These are phyloP conservation scores for Apodemia mormo DNA, from an alignment of 2,888 invertebrate species.

Conservation along the genomic window DNA sequence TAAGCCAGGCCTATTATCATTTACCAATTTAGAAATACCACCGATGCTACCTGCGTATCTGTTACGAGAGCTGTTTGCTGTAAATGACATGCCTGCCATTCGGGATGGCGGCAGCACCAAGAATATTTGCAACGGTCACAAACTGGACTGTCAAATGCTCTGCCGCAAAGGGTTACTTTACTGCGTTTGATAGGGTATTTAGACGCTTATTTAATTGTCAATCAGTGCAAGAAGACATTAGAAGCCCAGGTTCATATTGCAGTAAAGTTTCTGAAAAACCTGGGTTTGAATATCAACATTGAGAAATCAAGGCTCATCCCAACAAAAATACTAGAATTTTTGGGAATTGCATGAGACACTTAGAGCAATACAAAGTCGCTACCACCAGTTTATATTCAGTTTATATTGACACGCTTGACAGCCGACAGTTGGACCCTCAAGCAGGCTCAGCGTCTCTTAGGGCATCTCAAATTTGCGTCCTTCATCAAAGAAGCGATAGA, in stretches of 20 bases:
- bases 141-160: conserved; percentile 28
- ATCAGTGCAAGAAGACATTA: conserved; percentile 20
- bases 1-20: no score
- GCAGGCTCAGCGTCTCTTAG: conserved; percentile 34
- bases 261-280: conserved; percentile 13
- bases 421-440: conserved; percentile 25
- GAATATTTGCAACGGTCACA: conserved; percentile 29
- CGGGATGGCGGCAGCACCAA: conserved; percentile 30
- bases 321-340: conserved; percentile 24
- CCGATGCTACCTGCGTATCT: no score
- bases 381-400: conserved; percentile 23
- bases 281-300: conserved; percentile 20
- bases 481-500: conserved; percentile 24
- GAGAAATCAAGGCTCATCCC: background rate
- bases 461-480: conserved; percentile 36
- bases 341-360: conserved; percentile 31
- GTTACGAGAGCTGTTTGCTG: no score
- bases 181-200: conserved; percentile 29
- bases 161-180: conserved; percentile 19
- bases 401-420: background rate
- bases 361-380: conserved; percentile 24
- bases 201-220: conserved; percentile 33
- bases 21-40: no score
- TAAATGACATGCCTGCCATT: conserved; percentile 27
- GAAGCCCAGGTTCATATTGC: conserved; percentile 19